Evolutionary conservation across 2,888 invertebrate genomes (phyloP).

Genomic region (Hyposoter didymator): DNA sequence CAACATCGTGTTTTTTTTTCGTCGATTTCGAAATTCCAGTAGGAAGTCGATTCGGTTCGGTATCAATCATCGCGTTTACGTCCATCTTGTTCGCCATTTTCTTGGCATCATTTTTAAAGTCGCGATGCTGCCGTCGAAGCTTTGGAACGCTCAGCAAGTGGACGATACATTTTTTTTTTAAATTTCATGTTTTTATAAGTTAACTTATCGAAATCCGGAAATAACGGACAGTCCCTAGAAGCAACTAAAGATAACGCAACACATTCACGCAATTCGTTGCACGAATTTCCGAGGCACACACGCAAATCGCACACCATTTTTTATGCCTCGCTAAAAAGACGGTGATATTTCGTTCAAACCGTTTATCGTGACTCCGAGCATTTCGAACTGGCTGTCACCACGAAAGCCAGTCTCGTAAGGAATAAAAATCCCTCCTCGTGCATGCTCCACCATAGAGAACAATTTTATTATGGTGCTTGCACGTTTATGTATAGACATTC

Average conservation of each 20-base stretch:
- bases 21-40: neutral
- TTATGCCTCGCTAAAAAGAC: conserved; percentile 26
- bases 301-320: conserved; percentile 1
- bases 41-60: too few species aligned
- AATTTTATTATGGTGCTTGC: neutral
- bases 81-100: too few species aligned
- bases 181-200: neutral
- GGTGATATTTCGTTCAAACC: conserved; percentile 56
- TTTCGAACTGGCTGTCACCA: conserved; percentile 32
- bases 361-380: conserved; percentile 29
- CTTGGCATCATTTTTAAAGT: too few species aligned
- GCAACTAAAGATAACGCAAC: conserved; percentile 15
- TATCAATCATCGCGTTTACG: too few species aligned
- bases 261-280: neutral
- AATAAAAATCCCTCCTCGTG: conserved; percentile 1
- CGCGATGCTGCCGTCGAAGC: too few species aligned
- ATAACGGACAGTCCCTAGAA: conserved; percentile 13
- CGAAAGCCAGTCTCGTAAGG: conserved; percentile 29
- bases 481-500: neutral
- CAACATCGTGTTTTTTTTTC: too few species aligned
- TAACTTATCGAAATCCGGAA: neutral
- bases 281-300: neutral
- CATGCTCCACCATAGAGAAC: neutral
- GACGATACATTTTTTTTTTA: neutral
- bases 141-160: neutral